A percentile compares a stretch with the other conserved stretches of the same genome.
phyloP scores from a whole-genome alignment of 2,888 invertebrate species.

The Torymus texanus region DNA sequence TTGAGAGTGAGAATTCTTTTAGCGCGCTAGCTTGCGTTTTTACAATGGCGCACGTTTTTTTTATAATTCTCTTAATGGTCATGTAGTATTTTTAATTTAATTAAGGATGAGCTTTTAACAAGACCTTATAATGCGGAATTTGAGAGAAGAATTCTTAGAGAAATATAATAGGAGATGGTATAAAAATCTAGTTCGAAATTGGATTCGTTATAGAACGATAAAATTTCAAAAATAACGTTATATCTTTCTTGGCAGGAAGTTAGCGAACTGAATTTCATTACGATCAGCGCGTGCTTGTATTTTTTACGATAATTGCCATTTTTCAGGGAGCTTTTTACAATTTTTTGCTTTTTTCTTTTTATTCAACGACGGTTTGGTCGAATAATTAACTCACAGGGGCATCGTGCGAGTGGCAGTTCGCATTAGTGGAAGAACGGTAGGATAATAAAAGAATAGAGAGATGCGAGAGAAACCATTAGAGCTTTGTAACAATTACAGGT shows the following conservation, averaged over 20 bases:
- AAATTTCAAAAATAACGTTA: too few relatives aligned
- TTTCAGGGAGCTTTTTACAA: not conserved
- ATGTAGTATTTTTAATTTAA: too few relatives aligned
- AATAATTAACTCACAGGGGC: slow-evolving; percentile 20
- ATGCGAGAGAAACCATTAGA: slow-evolving; percentile 20
- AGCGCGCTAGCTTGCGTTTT: not conserved
- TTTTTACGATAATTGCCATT: not conserved
- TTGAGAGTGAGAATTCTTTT: slow-evolving; percentile 28
- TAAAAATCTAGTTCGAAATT: too few relatives aligned
- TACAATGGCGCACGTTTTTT: too few relatives aligned
- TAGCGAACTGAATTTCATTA: slow-evolving; percentile 13
- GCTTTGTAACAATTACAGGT: slow-evolving; percentile 23
- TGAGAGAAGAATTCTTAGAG: too few relatives aligned
- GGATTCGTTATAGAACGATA: too few relatives aligned
- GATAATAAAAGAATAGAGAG: slow-evolving; percentile 20
- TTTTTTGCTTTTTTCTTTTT: not conserved
- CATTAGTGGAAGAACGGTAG: not conserved
- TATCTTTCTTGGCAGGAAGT: too few relatives aligned
- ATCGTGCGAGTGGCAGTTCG: not conserved
- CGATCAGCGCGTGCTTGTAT: too few relatives aligned
- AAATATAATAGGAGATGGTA: too few relatives aligned
- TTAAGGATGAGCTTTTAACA: not conserved
- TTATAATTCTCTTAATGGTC: too few relatives aligned
- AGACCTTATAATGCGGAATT: too few relatives aligned
- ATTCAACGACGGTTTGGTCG: slow-evolving; percentile 11